Percentiles rank a stretch among this genome's conserved stretches.
Evolutionary conservation across 1,140 invertebrate genomes (phyloP).

Genomic region (Sipha flava): DNA sequence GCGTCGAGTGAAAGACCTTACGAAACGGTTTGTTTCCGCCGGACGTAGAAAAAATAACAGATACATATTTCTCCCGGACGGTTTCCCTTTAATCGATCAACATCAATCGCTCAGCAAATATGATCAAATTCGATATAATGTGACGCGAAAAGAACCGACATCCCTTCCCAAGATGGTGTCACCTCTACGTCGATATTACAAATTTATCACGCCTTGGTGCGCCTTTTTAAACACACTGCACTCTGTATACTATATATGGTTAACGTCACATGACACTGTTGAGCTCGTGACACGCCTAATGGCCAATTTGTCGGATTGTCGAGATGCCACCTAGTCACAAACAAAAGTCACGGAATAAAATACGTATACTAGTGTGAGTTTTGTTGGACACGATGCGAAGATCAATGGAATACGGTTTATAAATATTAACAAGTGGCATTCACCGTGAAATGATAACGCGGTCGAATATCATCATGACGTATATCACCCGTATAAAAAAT

Average conservation of each 20-base stretch:
- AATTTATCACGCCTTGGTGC: background rate
- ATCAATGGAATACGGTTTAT: background rate
- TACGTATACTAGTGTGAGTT: no score
- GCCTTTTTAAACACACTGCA: conserved; percentile 5
- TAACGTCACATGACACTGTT: background rate
- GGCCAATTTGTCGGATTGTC: background rate
- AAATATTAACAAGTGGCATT: no score
- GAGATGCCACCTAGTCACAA: background rate
- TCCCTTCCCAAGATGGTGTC: background rate
- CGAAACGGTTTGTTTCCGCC: no score
- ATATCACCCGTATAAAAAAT: no score
- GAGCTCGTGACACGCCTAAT: background rate
- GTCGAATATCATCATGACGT: no score
- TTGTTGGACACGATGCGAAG: no score
- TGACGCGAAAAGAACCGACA: background rate
- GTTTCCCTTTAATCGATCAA: background rate
- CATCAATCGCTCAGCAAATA: background rate
- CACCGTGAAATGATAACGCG: no score
- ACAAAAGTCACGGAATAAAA: background rate
- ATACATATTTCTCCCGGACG: background rate
- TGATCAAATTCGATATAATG: conserved; percentile 9
- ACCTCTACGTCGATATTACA: background rate
- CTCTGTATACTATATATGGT: background rate
- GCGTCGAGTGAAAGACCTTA: no score
- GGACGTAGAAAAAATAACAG: background rate